Conservation (phyloP, 2,888 invertebrate species). For the Mactromeris polynyma region DNA sequence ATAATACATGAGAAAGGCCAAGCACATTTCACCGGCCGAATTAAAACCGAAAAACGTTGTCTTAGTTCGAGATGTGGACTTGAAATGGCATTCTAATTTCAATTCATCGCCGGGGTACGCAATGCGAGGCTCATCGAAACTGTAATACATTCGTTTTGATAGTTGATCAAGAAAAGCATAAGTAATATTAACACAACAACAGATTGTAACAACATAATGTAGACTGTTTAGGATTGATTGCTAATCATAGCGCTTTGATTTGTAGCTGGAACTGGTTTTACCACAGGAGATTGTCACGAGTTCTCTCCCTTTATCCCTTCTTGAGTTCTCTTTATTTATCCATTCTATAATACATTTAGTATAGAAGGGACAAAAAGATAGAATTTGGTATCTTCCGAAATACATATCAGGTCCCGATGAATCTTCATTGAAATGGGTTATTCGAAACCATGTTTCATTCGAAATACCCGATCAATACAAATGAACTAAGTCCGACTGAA, state of each 20-base stretch:
- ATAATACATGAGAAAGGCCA: slow-evolving; percentile 76
- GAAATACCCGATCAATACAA: too few relatives aligned
- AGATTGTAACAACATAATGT: too few relatives aligned
- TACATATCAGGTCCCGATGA: too few relatives aligned
- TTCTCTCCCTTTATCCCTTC: too few relatives aligned
- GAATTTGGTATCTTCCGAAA: too few relatives aligned
- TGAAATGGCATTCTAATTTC: slow-evolving; percentile 58
- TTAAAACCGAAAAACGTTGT: slow-evolving; percentile 64
- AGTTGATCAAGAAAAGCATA: not conserved
- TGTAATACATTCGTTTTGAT: slow-evolving; percentile 36
- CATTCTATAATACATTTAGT: not conserved
- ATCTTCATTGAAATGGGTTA: too few relatives aligned
- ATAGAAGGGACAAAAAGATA: too few relatives aligned
- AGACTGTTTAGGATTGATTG: too few relatives aligned
- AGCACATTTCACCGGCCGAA: slow-evolving; percentile 82
- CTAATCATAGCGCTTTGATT: not conserved
- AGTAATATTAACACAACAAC: not conserved
- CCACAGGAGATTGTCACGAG: too few relatives aligned
- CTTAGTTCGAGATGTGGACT: not conserved
- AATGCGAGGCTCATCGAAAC: slow-evolving; percentile 66
- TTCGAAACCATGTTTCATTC: too few relatives aligned
- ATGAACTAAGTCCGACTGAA: too few relatives aligned
- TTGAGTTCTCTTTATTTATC: too few relatives aligned
- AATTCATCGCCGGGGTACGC: slow-evolving; percentile 74
- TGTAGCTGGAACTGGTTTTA: not conserved